These are phyloP conservation scores for Taenioides sp. DNA, from an alignment of 2,797 vertebrate genomes.

Conservation along the genomic window DNA sequence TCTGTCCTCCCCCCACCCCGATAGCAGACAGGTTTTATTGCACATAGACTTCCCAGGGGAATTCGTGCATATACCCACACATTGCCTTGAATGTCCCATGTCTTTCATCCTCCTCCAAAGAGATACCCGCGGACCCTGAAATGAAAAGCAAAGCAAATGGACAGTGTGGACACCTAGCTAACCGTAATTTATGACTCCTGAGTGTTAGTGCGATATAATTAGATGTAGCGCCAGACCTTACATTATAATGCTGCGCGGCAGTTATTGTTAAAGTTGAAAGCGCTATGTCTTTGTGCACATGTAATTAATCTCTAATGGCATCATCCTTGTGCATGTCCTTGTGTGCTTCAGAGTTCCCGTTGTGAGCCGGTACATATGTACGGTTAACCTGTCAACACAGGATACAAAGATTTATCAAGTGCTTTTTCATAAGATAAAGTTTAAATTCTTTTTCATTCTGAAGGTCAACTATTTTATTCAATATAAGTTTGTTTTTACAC, in stretches of 20 bases:
- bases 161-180: constrained; percentile 1
- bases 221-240: constrained; percentile 48
- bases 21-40: constrained; percentile 73
- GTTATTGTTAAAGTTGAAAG: constrained; percentile 39
- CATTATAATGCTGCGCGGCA: constrained; percentile 38
- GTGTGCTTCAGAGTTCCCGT: constrained; percentile 21
- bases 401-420: constrained; percentile 8
- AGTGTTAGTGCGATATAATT: constrained; percentile 49
- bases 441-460: background rate
- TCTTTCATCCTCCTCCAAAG: constrained; percentile 36
- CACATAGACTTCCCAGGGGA: constrained; percentile 48
- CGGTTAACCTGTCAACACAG: constrained; percentile 22
- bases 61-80: constrained; percentile 19
- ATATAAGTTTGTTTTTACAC: background rate
- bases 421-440: background rate
- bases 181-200: constrained; percentile 51
- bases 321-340: constrained; percentile 47
- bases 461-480: background rate
- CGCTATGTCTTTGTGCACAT: constrained; percentile 29
- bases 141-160: constrained; percentile 28
- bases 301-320: constrained; percentile 59
- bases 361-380: constrained; percentile 13
- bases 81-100: constrained; percentile 22
- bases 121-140: constrained; percentile 47
- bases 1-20: constrained; percentile 63